Percentiles rank a stretch among this genome's conserved stretches.
Conservation (phyloP, 2,797 vertebrate species). For the Alouatta caraya region DNA sequence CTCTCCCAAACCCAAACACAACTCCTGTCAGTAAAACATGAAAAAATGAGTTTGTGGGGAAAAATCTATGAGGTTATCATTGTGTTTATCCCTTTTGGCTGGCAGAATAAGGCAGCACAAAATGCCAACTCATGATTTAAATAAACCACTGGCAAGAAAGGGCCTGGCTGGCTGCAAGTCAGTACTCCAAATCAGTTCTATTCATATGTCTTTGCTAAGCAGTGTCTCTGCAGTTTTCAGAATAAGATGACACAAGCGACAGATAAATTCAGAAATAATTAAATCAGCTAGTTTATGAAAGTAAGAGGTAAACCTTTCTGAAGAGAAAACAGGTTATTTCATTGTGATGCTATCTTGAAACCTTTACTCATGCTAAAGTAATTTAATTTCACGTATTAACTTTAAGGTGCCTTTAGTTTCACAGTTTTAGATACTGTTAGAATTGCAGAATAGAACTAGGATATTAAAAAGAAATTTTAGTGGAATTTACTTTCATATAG, state of each 20-base stretch:
- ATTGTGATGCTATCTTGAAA: background rate
- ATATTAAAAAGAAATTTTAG: background rate
- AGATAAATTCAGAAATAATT: background rate
- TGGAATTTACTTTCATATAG: background rate
- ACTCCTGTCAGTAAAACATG: slow-evolving; percentile 7
- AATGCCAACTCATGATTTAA: background rate
- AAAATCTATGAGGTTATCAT: background rate
- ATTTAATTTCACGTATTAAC: background rate
- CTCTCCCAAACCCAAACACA: slow-evolving; percentile 49
- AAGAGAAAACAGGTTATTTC: background rate
- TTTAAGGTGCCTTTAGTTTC: background rate
- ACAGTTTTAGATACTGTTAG: background rate
- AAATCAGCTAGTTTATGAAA: background rate
- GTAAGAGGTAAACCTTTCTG: background rate
- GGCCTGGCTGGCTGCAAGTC: background rate
- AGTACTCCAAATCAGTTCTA: background rate
- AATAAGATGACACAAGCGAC: background rate
- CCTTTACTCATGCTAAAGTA: background rate
- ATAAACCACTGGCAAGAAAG: background rate
- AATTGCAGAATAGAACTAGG: background rate
- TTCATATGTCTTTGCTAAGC: background rate
- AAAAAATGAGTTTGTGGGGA: slow-evolving; percentile 7
- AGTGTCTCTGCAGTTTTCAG: background rate
- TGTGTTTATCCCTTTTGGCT: background rate
- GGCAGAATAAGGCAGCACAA: background rate